Evolutionary conservation across 1,140 invertebrate species (phyloP), one percentile per base, ranked within the genome.

Genomic region (Spodoptera litura): DNA sequence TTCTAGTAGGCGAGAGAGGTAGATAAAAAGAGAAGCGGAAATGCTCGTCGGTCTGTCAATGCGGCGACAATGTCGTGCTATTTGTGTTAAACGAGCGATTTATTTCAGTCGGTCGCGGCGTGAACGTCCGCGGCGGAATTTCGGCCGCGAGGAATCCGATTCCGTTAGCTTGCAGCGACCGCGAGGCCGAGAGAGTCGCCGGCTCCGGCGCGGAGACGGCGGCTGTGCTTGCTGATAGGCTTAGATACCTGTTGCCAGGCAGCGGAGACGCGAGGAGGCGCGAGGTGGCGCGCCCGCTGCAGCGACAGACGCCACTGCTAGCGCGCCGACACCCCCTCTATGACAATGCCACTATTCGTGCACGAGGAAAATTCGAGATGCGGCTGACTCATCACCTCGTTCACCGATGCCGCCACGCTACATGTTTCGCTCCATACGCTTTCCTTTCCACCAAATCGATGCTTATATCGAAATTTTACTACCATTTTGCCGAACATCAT

Each of bases 1-100:
- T 73, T 80, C 52, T 62, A 79, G 75, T 81, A 73, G 64, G 81
- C 80, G 83, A 82, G 85, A 83, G 78, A 86, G 78, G 80, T 71
- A 83, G 85, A 87, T 85, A 91, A 92, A 91, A 90, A 91, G 87
- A 91, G 86, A 88, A 93, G 88, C 92, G 92, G 91, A 93, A 93
- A 89, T 88, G 88, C 84, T 84, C 88, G 86, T 91, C 87, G 82
- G 88, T 91, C 88, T 91, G 90, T 92, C 90, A 91, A 90, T 91
- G 91, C 85, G 88, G 86, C 88, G 89, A 94, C 91, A 93, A 91
- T 94, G 90, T 89, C 81, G 87, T 87, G 92, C 91, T 92, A 93
- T 94, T 92, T 94, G 89, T 88, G 92, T 94, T 92, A 91, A 91
- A 93, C 85, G 88, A 92, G 90, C 91, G 89, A 90, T 93, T 94